phyloP scores from a whole-genome alignment of 2,888 invertebrate species.

The Frankliniella intonsa region DNA sequence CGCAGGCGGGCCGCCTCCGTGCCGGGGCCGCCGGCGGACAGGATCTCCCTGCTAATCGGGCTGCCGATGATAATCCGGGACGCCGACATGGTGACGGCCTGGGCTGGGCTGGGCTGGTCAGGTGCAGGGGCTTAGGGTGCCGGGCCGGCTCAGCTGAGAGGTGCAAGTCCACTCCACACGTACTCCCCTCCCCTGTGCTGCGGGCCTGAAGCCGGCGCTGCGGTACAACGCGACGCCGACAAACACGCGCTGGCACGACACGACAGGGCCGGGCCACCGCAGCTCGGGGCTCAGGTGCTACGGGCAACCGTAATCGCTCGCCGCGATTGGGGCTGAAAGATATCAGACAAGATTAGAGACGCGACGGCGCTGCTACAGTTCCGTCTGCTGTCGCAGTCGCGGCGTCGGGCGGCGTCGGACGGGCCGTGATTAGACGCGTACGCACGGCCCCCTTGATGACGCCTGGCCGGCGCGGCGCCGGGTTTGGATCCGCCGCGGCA shows the following conservation, averaged over 20 bases:
- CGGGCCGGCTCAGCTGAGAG: not conserved
- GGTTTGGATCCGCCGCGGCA: not conserved
- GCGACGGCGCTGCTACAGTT: not conserved
- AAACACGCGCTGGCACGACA: too few species aligned
- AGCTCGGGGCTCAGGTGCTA: too few species aligned
- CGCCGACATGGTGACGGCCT: not conserved
- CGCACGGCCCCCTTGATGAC: not conserved
- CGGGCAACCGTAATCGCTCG: too few species aligned
- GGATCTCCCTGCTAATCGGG: constrained; percentile 50
- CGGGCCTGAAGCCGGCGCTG: too few species aligned
- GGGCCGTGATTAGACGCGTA: too few species aligned
- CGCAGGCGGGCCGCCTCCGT: not conserved
- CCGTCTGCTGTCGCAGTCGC: not conserved
- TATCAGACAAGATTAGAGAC: too few species aligned
- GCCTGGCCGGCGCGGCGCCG: not conserved
- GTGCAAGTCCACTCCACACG: not conserved
- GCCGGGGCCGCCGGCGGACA: constrained; percentile 41
- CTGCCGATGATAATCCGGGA: constrained; percentile 50
- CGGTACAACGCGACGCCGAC: not conserved
- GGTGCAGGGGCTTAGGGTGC: too few species aligned
- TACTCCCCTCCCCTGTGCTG: not conserved
- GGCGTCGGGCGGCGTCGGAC: not conserved
- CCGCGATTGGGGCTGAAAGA: too few species aligned
- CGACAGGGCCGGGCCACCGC: too few species aligned
- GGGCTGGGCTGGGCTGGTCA: not conserved